Percentiles rank a stretch among this genome's conserved stretches.
Conservation (phyloP, 2,888 invertebrate genomes). For the Cryptosula pallasiana region DNA sequence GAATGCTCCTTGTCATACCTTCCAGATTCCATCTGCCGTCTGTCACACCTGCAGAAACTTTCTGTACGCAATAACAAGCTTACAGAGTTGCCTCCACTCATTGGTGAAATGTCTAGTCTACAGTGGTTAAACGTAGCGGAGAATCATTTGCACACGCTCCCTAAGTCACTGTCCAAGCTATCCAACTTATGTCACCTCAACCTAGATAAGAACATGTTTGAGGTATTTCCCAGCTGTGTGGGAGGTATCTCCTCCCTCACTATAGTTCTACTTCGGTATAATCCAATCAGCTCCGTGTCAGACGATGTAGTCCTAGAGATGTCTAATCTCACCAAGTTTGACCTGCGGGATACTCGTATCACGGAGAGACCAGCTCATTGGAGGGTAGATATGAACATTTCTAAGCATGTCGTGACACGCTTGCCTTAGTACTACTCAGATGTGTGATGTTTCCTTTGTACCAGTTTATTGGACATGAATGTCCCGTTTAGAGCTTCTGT, state of each 20-base stretch:
- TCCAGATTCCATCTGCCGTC: conserved; percentile 38
- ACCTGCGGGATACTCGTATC: conserved; percentile 44
- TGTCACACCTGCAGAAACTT: conserved; percentile 38
- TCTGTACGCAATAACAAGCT: conserved; percentile 40
- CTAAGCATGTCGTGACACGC: too few relatives aligned
- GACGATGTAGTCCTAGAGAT: conserved; percentile 44
- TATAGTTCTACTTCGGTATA: conserved; percentile 37
- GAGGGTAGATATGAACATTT: too few relatives aligned
- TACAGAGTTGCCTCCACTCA: conserved; percentile 35
- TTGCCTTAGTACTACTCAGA: too few relatives aligned
- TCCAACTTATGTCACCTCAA: conserved; percentile 38
- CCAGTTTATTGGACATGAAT: too few relatives aligned
- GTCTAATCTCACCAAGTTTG: conserved; percentile 41
- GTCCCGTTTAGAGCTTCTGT: too few relatives aligned
- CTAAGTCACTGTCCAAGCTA: conserved; percentile 34
- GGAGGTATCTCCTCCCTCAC: conserved; percentile 34
- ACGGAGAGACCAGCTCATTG: conserved; percentile 40
- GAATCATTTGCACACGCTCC: conserved; percentile 40
- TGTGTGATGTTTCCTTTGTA: too few relatives aligned
- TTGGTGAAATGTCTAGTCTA: conserved; percentile 35
- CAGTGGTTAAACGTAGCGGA: conserved; percentile 45
- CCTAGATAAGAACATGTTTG: conserved; percentile 40
- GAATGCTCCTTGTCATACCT: conserved; percentile 39
- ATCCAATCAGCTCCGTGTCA: conserved; percentile 34
- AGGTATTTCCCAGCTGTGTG: conserved; percentile 37